These are phyloP conservation scores for Brachyhypopomus occidentalis DNA, from an alignment of 2,113 vertebrate genomes.

Conservation along the genomic window DNA sequence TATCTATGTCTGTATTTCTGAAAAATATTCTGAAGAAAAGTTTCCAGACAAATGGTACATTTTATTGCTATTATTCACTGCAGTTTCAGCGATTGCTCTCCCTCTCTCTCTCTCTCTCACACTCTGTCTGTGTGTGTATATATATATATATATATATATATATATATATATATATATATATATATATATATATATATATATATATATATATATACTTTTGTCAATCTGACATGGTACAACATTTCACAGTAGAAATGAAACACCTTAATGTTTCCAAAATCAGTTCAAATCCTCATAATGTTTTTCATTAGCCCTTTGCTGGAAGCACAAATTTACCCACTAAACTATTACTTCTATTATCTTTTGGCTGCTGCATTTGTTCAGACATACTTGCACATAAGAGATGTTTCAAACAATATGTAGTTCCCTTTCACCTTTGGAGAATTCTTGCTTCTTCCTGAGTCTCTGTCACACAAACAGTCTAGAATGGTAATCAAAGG, in stretches of 20 bases:
- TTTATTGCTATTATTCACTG: too few relatives aligned
- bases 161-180: not conserved
- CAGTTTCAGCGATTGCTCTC: too few relatives aligned
- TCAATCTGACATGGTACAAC: not conserved
- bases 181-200: constrained; percentile 26
- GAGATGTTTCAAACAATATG: constrained; percentile 14
- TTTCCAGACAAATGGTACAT: too few relatives aligned
- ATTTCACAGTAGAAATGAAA: not conserved
- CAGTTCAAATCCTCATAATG: not conserved
- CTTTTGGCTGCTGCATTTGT: constrained; percentile 1
- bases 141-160: too few relatives aligned
- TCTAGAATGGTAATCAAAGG: constrained; percentile 75
- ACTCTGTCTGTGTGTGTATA: too few relatives aligned
- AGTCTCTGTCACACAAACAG: constrained; percentile 69
- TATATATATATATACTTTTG: constrained; percentile 19
- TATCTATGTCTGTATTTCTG: too few relatives aligned
- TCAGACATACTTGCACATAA: constrained; percentile 8
- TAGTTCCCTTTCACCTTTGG: constrained; percentile 44
- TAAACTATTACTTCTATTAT: not conserved
- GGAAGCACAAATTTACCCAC: not conserved
- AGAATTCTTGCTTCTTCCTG: constrained; percentile 56
- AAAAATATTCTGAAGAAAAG: too few relatives aligned
- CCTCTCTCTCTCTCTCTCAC: too few relatives aligned
- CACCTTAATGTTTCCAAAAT: not conserved
- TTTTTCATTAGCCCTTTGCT: not conserved